phyloP scores from a whole-genome alignment of 1,140 invertebrate species.

The Psix sp. region DNA sequence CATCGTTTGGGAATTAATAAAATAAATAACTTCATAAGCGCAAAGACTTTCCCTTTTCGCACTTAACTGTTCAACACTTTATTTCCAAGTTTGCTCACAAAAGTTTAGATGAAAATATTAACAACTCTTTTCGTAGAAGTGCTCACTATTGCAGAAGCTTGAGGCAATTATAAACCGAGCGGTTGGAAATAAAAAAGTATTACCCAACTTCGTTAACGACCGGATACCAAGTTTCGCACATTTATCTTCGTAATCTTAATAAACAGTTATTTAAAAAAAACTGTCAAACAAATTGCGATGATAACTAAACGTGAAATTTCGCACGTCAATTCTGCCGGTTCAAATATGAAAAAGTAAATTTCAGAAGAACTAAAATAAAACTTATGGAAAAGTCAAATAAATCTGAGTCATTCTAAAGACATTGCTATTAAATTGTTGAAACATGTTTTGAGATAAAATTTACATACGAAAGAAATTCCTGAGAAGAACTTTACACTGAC shows the following conservation, averaged over 20 bases:
- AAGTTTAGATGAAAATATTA: constrained; percentile 43
- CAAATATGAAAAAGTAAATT: no score
- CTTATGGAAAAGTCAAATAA: no score
- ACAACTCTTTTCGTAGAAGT: constrained; percentile 21
- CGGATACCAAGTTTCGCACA: constrained; percentile 24
- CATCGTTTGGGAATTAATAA: constrained; percentile 24
- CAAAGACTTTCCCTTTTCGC: background rate
- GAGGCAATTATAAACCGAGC: constrained; percentile 38
- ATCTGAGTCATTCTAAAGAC: no score
- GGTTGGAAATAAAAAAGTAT: constrained; percentile 9
- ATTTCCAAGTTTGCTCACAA: constrained; percentile 21
- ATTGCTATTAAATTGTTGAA: no score
- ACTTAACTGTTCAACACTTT: constrained; percentile 20
- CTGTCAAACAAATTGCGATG: constrained; percentile 2
- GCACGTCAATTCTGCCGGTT: constrained; percentile 5
- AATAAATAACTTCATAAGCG: constrained; percentile 8
- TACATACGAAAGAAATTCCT: no score
- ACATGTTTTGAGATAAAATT: no score
- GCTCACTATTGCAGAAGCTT: constrained; percentile 30
- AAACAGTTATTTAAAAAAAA: constrained; percentile 33
- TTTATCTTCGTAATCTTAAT: constrained; percentile 47
- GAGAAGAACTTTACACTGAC: no score
- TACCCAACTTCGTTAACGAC: constrained; percentile 33
- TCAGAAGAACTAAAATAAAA: no score
- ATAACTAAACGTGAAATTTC: constrained; percentile 4